Evolutionary conservation across 1,140 invertebrate species (phyloP).

Genomic region (Antheraea mylitta): DNA sequence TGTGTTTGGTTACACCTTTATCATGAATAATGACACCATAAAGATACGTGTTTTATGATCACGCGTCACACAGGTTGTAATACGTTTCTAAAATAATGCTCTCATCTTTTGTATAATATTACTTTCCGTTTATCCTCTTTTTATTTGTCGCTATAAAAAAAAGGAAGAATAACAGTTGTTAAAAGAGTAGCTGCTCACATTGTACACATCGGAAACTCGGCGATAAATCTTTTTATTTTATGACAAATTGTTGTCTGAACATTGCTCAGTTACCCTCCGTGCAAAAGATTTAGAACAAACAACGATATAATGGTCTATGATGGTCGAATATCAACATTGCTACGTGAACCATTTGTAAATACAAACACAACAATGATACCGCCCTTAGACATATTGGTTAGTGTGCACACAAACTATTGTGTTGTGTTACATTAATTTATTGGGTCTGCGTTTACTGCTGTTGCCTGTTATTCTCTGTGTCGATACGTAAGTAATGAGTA

Average conservation of each 20-base stretch:
- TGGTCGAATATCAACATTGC: conserved; percentile 54
- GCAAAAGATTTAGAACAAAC: conserved; percentile 74
- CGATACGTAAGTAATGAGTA: too few relatives aligned
- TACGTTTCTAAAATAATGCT: conserved; percentile 35
- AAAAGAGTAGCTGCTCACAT: conserved; percentile 58
- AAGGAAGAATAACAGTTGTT: conserved; percentile 65
- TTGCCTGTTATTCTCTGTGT: too few relatives aligned
- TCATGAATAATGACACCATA: conserved; percentile 32
- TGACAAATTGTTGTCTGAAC: conserved; percentile 73
- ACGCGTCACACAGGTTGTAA: conserved; percentile 22
- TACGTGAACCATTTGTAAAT: conserved; percentile 65
- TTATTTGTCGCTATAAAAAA: conserved; percentile 68
- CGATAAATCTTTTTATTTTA: conserved; percentile 78
- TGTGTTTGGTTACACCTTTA: conserved; percentile 8
- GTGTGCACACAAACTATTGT: conserved; percentile 1
- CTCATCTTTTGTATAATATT: conserved; percentile 59
- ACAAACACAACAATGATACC: conserved; percentile 54
- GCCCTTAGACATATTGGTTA: conserved; percentile 37
- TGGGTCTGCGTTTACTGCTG: not conserved
- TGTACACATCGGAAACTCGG: conserved; percentile 45
- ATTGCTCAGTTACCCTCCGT: conserved; percentile 50
- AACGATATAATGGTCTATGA: conserved; percentile 60
- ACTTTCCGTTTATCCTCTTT: conserved; percentile 63
- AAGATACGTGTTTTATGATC: conserved; percentile 31
- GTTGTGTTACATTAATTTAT: conserved; percentile 1